Evolutionary conservation across 2,888 invertebrate genomes (phyloP).

Genomic region (Geophilus truncorum): DNA sequence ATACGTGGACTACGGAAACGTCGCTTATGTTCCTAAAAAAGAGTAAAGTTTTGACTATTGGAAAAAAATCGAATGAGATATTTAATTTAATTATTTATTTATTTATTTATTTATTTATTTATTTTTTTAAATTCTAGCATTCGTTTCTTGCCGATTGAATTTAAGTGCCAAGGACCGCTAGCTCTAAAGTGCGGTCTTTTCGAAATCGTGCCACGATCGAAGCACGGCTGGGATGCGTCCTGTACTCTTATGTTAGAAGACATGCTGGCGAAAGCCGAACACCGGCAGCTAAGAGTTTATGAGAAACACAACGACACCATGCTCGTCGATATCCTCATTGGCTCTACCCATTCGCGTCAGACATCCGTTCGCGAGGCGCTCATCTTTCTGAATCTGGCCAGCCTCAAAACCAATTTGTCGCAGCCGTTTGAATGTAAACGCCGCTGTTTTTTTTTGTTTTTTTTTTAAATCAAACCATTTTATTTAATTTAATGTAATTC

Average conservation of each 20-base stretch:
- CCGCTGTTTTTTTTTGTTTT: too few relatives aligned
- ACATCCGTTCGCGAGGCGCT: not conserved
- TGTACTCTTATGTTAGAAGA: not conserved
- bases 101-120: not conserved
- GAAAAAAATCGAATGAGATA: too few relatives aligned
- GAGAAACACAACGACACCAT: not conserved
- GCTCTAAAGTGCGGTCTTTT: not conserved
- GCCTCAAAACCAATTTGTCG: not conserved
- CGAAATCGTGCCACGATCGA: not conserved
- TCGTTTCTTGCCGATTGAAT: not conserved
- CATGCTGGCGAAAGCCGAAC: not conserved
- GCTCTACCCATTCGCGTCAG: not conserved
- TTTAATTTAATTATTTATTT: too few relatives aligned
- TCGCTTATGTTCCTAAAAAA: not conserved
- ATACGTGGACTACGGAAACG: not conserved
- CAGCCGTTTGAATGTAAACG: not conserved
- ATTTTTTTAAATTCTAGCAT: not conserved
- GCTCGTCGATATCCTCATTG: not conserved
- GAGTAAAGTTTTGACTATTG: not conserved
- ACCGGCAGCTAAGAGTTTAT: not conserved
- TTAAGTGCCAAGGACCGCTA: not conserved
- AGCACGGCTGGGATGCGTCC: not conserved
- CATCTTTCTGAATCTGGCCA: not conserved
- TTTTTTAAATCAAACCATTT: not conserved
- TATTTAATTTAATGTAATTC: not conserved